Evolutionary conservation across 37 sponge, comb jelly and placozoan genomes (phyloP).

Genomic region (Ianthella basta): DNA sequence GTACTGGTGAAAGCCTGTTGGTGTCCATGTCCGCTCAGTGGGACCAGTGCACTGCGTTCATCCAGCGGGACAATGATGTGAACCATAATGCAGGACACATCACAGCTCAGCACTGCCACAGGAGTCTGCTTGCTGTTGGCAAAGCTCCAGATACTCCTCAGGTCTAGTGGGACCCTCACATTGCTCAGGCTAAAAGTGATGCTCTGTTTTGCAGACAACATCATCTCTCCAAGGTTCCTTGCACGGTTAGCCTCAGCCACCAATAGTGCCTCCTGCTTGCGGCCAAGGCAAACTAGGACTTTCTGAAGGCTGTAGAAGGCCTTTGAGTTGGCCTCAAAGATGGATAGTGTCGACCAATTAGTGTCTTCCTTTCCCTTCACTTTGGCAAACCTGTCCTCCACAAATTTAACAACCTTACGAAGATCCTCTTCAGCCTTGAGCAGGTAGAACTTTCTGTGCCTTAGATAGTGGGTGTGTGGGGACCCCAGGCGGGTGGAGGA

Average conservation of each 20-base stretch:
- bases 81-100: conserved; percentile 44
- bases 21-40: not conserved
- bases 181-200: not conserved
- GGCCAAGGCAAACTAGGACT: conserved; percentile 41
- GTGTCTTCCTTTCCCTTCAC: conserved; percentile 58
- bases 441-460: conserved; percentile 35
- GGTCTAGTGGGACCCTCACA: conserved; percentile 41
- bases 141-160: conserved; percentile 24
- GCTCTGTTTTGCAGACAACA: conserved; percentile 45
- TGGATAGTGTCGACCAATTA: conserved; percentile 51
- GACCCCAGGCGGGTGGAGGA: not conserved
- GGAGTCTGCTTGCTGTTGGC: conserved; percentile 31
- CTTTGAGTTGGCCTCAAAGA: conserved; percentile 66
- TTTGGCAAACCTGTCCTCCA: conserved; percentile 45
- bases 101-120: conserved; percentile 65
- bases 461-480: not conserved
- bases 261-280: conserved; percentile 38
- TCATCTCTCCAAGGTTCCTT: conserved; percentile 70
- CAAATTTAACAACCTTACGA: conserved; percentile 33
- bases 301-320: conserved; percentile 69
- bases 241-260: conserved; percentile 67
- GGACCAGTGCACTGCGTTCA: too few species aligned
- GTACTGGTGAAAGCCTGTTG: not conserved
- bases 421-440: conserved; percentile 43
- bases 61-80: conserved; percentile 10